Evolutionary conservation across 2,888 invertebrate genomes (phyloP).

Genomic region (Cantharis flavilabris): DNA sequence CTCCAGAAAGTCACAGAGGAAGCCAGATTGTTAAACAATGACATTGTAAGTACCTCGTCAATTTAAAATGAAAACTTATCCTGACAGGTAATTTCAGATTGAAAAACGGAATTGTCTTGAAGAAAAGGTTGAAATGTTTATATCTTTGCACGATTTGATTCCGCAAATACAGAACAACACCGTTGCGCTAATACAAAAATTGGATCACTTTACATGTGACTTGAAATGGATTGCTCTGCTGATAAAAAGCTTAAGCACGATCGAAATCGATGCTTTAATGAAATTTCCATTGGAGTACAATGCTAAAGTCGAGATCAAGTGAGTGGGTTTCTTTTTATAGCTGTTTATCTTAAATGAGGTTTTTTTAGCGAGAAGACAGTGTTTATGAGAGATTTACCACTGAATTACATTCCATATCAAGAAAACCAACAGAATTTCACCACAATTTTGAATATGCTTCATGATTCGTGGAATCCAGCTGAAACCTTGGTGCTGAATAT

Average conservation of each 20-base stretch:
- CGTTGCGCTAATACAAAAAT: conserved; percentile 8
- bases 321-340: neutral
- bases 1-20: neutral
- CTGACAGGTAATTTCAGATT: neutral
- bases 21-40: neutral
- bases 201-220: conserved; percentile 20
- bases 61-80: no score
- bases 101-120: conserved; percentile 7
- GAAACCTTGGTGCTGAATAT: conserved; percentile 10
- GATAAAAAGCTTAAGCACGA: neutral
- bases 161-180: conserved; percentile 13
- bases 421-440: conserved; percentile 10
- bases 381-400: conserved; percentile 11
- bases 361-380: neutral
- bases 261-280: conserved; percentile 21
- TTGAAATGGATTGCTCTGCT: conserved; percentile 21
- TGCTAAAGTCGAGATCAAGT: conserved; percentile 6
- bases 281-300: conserved; percentile 30
- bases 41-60: neutral
- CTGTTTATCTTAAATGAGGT: neutral
- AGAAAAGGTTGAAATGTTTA: conserved; percentile 11
- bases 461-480: conserved; percentile 17
- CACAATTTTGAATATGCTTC: neutral
- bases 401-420: conserved; percentile 12
- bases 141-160: conserved; percentile 11